Conservation (phyloP, 2,797 vertebrate species). For the Anolis apletophallus region DNA sequence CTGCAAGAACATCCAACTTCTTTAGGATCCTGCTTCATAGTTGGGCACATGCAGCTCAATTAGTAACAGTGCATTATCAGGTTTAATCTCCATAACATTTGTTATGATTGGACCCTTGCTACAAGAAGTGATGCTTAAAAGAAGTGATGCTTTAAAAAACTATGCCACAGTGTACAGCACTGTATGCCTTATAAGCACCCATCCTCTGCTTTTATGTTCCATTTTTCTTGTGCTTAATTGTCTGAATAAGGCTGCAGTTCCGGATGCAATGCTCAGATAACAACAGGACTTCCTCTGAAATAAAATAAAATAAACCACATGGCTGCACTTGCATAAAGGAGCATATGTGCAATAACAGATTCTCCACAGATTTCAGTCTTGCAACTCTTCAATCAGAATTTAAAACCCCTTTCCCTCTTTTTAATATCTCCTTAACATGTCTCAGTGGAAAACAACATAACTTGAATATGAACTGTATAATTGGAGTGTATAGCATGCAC, state of each 20-base stretch:
- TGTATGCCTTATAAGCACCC: background rate
- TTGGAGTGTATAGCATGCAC: conserved; percentile 13
- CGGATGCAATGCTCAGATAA: conserved; percentile 18
- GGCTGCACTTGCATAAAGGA: conserved; percentile 29
- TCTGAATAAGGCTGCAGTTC: conserved; percentile 34
- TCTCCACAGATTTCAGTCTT: conserved; percentile 27
- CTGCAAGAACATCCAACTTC: conserved; percentile 57
- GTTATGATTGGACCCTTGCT: conserved; percentile 65
- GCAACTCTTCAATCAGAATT: conserved; percentile 30
- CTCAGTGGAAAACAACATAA: conserved; percentile 33
- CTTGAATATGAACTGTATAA: conserved; percentile 32
- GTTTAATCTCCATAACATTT: conserved; percentile 65
- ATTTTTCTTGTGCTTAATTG: conserved; percentile 38
- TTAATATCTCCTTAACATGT: conserved; percentile 30
- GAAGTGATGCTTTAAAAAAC: conserved; percentile 6
- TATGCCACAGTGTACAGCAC: background rate
- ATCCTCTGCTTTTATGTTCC: conserved; percentile 8
- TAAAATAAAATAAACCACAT: conserved; percentile 19
- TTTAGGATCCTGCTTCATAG: conserved; percentile 57
- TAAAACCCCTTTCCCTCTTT: conserved; percentile 18
- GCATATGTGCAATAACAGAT: conserved; percentile 19
- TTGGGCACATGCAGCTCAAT: conserved; percentile 60
- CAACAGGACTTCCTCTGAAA: background rate
- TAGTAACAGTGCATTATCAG: conserved; percentile 66
- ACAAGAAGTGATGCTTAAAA: conserved; percentile 26